Evolutionary conservation across 1,140 invertebrate species (phyloP), one percentile per base, ranked within the genome.

Genomic region (Polyergus mexicanus): DNA sequence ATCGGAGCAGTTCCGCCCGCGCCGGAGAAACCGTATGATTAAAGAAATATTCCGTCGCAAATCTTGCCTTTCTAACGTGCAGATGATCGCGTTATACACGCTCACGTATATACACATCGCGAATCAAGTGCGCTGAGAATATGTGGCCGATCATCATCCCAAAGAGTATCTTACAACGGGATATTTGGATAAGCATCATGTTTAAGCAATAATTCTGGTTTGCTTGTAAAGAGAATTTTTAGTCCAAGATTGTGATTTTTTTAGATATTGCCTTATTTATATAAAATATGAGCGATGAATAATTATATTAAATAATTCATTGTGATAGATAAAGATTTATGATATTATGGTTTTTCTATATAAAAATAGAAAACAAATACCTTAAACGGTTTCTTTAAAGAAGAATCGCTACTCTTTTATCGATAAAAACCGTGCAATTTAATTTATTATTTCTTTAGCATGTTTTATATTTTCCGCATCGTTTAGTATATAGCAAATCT

Each of bases 41-140:
- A 71, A 41, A 71, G 65, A 56, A 71, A 71, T 80, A 80, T 80
- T 80, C 77, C 44, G 65, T n/a, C 65, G 41, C n/a, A 69, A 80
- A 80, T 80, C 47, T 38, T 2, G 47, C 47, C 65, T 56, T 71
- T 71, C 63, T 38, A 80, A 69, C 32, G 76, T 7, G 32, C 62
- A 47, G 63, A 77, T 54, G 60, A 41, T 80, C 76, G 63, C 44
- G 32, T 80, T 80, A 69, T 28, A 22, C 63, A 71, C 47, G 65
- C 77, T 69, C 77, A 56, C 77, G 47, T 80, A 68, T 51, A 5
- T 16, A 51, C 65, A 19, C 65, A 19, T 69, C 32, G 25, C 63
- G 44, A 8, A 25, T n/a, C 10, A n/a, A 63, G 22, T 44, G 11
- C 38, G 41, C n/a, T 41, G 63, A 19, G 76, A 68, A 68, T 28